Evolutionary conservation across 2,797 vertebrate genomes (phyloP), one percentile per base, ranked within the genome.

Genomic region (Cyprinodon diabolis): DNA sequence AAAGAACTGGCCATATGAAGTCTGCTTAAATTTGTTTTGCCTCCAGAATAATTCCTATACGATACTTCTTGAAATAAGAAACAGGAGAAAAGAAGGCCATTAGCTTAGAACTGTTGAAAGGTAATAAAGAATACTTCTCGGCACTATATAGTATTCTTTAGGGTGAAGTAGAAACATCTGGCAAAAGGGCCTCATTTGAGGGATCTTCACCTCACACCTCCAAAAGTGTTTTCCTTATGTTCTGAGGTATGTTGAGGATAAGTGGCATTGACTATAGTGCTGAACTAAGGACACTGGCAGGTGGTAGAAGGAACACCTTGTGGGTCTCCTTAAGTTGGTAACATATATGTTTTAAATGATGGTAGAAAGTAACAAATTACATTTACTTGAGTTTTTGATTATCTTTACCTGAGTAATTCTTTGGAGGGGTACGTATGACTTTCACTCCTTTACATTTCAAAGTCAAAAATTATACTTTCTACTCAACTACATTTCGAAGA

Each of bases 161-260:
- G 58, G 30, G 58, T 60, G 30, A 40, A 60, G 6, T 62, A 62
- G 17, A 40, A 40, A 62, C 58, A 40, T 40, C 35, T 62, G 58
- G 58, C 35, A 30, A 4, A 17, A 62, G 37, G 58, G 17, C 35
- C 17, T 9, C 17, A 35, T 11, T 62, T 19, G 30, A 62, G 35
- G 35, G 58, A 40, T 62, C 9, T 62, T 62, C 35, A 62, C 19
- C 58, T 62, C 58, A 62, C 58, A 40, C 58, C 58, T 62, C 35
- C 17, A 62, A 35, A 35, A 40, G 58, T 19, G 17, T 40, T 60
- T 62, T 35, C 58, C 17, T 60, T 8, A 60, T 40, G 4, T 37
- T 37, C 35, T 4, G 14, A 37, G 30, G 58, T 15, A 37, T 2
- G 15, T 60, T 60, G 35, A 35, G 30, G 35, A 40, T 35, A 62